Conservation (phyloP, 2,797 vertebrate genomes). For the Microcaecilia unicolor region DNA sequence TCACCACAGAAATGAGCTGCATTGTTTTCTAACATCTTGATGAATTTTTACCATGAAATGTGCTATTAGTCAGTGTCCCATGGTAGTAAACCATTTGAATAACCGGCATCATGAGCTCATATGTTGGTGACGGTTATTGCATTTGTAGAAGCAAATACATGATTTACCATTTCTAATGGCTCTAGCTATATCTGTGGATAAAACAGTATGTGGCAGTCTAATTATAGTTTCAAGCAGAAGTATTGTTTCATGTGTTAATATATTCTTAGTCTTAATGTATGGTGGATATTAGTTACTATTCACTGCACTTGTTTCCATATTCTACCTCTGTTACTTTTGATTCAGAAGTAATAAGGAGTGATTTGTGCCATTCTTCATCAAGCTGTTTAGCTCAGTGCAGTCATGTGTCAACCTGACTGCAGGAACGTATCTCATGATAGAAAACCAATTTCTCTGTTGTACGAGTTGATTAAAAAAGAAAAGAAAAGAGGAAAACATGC, state of each 20-base stretch:
- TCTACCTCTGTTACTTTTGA: constrained; percentile 4
- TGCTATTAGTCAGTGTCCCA: no score
- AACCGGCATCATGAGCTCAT: no score
- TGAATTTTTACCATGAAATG: no score
- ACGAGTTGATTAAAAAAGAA: no score
- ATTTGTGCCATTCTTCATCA: constrained; percentile 6
- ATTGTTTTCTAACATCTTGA: no score
- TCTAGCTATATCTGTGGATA: constrained; percentile 16
- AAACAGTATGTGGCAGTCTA: constrained; percentile 2
- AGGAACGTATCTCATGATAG: constrained; percentile 5
- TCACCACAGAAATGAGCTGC: no score
- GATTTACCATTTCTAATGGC: constrained; percentile 16
- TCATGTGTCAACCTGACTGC: constrained; percentile 11
- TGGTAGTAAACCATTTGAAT: no score
- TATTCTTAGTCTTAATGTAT: constrained; percentile 11
- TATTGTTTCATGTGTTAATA: constrained; percentile 19
- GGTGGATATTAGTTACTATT: constrained; percentile 7
- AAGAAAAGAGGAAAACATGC: no score
- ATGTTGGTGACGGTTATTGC: no score
- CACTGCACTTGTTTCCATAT: constrained; percentile 4
- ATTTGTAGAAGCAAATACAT: no score
- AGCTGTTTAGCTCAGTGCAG: constrained; percentile 2
- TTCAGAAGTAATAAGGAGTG: constrained; percentile 1
- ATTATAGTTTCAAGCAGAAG: constrained; percentile 13
- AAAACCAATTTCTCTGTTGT: no score